Evolutionary conservation across 2,888 invertebrate genomes (phyloP), one percentile per base, ranked within the genome.

Genomic region (Yponomeuta sedellus): DNA sequence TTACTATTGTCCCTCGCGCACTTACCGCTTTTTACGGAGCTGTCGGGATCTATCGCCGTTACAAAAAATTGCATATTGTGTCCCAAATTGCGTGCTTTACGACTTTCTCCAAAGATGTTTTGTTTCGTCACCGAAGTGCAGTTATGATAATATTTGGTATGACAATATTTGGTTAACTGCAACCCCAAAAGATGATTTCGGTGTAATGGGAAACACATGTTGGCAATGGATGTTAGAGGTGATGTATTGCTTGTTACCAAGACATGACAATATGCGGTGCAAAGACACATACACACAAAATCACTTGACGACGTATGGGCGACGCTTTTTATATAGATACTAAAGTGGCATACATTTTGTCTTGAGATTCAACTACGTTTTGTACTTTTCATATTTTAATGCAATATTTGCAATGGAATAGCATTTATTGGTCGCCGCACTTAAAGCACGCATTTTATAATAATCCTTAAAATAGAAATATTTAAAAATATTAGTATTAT

Each of bases 21-120:
- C 64, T 58, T 77, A 69, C 71, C 71, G 70, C 79, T 82, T 82
- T 85, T 84, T 82, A 78, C 77, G 73, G 76, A 6, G 25, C 12
- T 59, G 34, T 20, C 20, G 44, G 40, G 63, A 44, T 20, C 44
- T 44, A 12, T 63, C 52, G 40, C 22, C 12, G 12, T 6, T 44
- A 16, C 11, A 20, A 63, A 63, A 63, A 63, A 44, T 25, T 34
- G 58, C 58, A 11, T 20, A 11, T 34, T 61, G 8, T 59, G 59
- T 34, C 10, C 61, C 61, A 61, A 58, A 22, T 58, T 58, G 58
- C 22, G 22, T 1, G n/a, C 5, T 63, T 44, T 63, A 44, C 22
- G 11, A 63, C 62, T 44, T 63, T 40, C 40, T 44, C 28, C 40
- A 10, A 52, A 63, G 22, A 19, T 44, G 44, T 63, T 63, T 19